Conservation (phyloP, 2,113 vertebrate species). For the Ochotona princeps region DNA sequence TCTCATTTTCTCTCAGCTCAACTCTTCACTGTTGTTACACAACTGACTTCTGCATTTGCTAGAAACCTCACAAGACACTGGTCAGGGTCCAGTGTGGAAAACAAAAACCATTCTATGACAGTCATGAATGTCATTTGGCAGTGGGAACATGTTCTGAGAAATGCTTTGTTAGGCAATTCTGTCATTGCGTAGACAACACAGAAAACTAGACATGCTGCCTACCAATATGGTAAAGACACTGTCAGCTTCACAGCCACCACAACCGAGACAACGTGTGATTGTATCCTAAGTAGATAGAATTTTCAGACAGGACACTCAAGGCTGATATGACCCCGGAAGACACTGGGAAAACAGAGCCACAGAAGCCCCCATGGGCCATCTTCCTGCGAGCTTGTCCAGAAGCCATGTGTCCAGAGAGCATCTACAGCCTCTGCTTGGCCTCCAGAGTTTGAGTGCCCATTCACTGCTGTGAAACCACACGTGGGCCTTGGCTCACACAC, state of each 20-base stretch:
- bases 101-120: background rate
- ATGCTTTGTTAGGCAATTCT: background rate
- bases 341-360: background rate
- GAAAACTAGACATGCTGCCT: background rate
- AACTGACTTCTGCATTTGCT: background rate
- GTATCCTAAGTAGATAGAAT: background rate
- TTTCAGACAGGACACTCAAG: background rate
- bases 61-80: background rate
- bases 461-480: background rate
- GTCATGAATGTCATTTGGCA: background rate
- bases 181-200: background rate
- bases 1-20: background rate
- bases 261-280: too few relatives aligned
- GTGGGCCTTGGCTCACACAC: background rate
- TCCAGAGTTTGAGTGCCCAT: background rate
- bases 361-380: background rate
- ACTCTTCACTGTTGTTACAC: background rate
- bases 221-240: background rate
- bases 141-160: background rate
- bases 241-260: background rate
- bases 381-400: background rate
- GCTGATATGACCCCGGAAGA: background rate
- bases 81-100: background rate
- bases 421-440: background rate
- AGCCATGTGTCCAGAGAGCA: background rate